These are phyloP conservation scores for Ficedula albicollis DNA, from an alignment of 2,797 vertebrate genomes.

Conservation along the genomic window DNA sequence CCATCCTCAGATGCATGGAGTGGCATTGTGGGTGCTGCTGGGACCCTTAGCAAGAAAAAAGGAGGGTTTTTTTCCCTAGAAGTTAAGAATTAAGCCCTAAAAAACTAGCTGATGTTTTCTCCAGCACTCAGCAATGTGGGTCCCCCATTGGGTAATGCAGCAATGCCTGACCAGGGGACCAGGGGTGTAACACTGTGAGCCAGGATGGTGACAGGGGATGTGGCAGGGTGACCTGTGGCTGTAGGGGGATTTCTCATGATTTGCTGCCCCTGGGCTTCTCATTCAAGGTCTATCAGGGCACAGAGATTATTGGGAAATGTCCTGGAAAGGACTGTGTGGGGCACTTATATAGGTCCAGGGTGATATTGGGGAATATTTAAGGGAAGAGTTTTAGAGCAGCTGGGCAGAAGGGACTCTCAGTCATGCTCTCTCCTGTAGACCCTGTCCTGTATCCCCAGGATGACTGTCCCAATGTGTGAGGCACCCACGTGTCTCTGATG, in stretches of 20 bases:
- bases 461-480: background rate
- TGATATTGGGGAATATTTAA: background rate
- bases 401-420: background rate
- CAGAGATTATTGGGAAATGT: background rate
- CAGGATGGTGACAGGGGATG: fast-evolving
- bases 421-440: background rate
- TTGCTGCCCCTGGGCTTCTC: background rate
- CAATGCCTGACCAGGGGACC: background rate
- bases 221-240: background rate
- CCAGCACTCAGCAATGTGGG: background rate
- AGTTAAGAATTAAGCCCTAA: background rate
- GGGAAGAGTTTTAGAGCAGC: background rate
- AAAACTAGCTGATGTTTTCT: background rate
- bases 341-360: fast-evolving
- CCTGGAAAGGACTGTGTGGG: background rate
- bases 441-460: background rate
- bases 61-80: background rate
- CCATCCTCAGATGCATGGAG: fast-evolving
- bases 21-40: background rate
- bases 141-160: fast-evolving
- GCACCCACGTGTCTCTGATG: fast-evolving
- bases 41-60: background rate
- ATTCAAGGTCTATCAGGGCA: background rate
- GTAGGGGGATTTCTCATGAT: fast-evolving
- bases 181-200: background rate